Evolutionary conservation across 2,113 vertebrate genomes (phyloP), one percentile per base, ranked within the genome.

Genomic region (Synodontis membranacea): DNA sequence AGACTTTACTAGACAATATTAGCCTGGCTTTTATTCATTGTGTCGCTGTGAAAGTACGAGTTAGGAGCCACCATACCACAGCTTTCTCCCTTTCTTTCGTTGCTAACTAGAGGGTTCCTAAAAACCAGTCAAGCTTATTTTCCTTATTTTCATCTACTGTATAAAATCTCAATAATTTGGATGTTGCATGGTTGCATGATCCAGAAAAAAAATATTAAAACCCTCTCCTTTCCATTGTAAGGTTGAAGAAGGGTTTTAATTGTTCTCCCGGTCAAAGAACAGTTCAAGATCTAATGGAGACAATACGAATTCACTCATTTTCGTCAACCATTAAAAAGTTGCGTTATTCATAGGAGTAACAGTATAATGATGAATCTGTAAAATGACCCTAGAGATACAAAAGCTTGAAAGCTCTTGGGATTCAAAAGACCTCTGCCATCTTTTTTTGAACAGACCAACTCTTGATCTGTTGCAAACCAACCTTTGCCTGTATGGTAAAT

Each of bases 21-120:
- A 81, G 78, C 17, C 78, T 14, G 66, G 10, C 62, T 46, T 81
- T 70, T 31, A 70, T 86, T 44, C 25, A 68, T 21, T 66, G 39
- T 52, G 48, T 37, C 54, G 48, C n/a, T 76, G 75, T 54, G 46
- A n/a, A 37, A 78, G 17, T 19, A 79, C 54, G 76, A 34, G n/a
- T 34, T 54, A 23, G 76, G 76, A 39, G 31, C 19, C 17, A 54
- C 9, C 31, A 37, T 23, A 79, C 10, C n/a, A 79, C 19, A 37
- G n/a, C 11, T 50, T 78, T 31, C 17, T 50, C 15, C 28, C 6
- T 75, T 48, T 46, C 72, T n/a, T n/a, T 75, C 21, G 39, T 70
- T 10, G 4, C 14, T 17, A 42, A 72, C 37, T 8, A 6, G 17
- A 39, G 6, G 23, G 42, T 72, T 42, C 19, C 39, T 1, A 23